Conservation (phyloP, 1,140 invertebrate genomes). For the Zaprionus davidi region DNA sequence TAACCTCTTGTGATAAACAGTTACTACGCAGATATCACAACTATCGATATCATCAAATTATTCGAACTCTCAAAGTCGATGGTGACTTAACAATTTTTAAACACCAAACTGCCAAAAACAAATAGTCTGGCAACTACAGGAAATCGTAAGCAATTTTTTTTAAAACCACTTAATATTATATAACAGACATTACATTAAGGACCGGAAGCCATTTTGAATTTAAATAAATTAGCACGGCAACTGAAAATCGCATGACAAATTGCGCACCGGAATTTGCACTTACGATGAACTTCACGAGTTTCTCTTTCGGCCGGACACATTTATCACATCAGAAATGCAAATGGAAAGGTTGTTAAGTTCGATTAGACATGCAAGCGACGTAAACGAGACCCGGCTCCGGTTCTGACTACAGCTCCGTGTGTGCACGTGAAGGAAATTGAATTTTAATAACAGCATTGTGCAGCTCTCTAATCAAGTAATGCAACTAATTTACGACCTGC, state of each 20-base stretch:
- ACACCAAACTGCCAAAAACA: not conserved
- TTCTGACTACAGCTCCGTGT: slow-evolving; percentile 21
- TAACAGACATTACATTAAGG: not conserved
- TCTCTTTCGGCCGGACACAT: slow-evolving; percentile 37
- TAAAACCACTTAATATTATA: not conserved
- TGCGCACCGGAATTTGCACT: slow-evolving; percentile 70
- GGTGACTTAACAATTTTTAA: not conserved
- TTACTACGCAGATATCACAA: too few species aligned
- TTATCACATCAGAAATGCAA: slow-evolving; percentile 55
- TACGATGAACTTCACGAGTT: slow-evolving; percentile 62
- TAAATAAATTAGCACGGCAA: slow-evolving; percentile 32
- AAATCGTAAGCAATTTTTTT: not conserved
- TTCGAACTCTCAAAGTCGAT: not conserved
- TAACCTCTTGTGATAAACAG: too few species aligned
- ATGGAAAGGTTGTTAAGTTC: slow-evolving; percentile 69
- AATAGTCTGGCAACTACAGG: not conserved
- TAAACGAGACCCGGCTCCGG: slow-evolving; percentile 14
- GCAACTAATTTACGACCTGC: slow-evolving; percentile 65
- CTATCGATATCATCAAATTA: not conserved
- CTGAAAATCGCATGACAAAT: slow-evolving; percentile 70
- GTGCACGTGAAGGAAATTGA: slow-evolving; percentile 62
- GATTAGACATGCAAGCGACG: slow-evolving; percentile 72
- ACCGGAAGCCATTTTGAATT: slow-evolving; percentile 1
- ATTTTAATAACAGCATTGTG: slow-evolving; percentile 74
- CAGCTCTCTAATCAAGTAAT: slow-evolving; percentile 76